Base-by-base conservation (phyloP, 2,888 invertebrate genomes). In the Drosophila pseudotakahashii region DNA sequence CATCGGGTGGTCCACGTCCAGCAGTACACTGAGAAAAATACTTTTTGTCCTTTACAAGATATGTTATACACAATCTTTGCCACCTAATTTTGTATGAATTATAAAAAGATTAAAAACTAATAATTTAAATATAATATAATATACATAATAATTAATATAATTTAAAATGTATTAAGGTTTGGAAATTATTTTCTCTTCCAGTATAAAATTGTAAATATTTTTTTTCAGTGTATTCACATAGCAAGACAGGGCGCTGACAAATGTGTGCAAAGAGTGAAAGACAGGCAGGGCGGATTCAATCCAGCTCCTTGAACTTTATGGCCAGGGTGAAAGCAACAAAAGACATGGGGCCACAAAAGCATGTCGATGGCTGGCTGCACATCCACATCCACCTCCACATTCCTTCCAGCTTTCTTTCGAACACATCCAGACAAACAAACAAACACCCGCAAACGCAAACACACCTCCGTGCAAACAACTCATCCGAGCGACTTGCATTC, bases 281-380 rank as follows among this genome's bases (percentile, higher is more conserved):
- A 44, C 36, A 41, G 7, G n/a, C 59, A 7, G 47, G 64, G 14
- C 26, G 54, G 61, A 73, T 67, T 62, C 32, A 51, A 37, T 32
- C 30, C 60, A 73, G 55, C 71, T 82, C 62, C 82, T 82, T 76
- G 78, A 79, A 78, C 78, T 78, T 76, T 81, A 76, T 61, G 74
- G 60, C 34, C 45, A 70, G 64, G 52, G 67, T 55, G 61, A 55
- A 39, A 50, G 66, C 61, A 67, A 52, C 59, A 62, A 50, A 23
- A 59, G 37, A 48, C 60, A 71, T 26, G 34, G 59, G 48, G 26
- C 44, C 67, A 77, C 54, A 64, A 77, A 67, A 57, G 60, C 54
- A 70, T 79, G 68, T 70, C 68, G 74, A 79, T 77, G 78, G 54
- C 60, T 64, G 58, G 53, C 62, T 73, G 68, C 69, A 72, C 75